Evolutionary conservation across 2,888 invertebrate species (phyloP).

Genomic region (Corythucha ciliata): DNA sequence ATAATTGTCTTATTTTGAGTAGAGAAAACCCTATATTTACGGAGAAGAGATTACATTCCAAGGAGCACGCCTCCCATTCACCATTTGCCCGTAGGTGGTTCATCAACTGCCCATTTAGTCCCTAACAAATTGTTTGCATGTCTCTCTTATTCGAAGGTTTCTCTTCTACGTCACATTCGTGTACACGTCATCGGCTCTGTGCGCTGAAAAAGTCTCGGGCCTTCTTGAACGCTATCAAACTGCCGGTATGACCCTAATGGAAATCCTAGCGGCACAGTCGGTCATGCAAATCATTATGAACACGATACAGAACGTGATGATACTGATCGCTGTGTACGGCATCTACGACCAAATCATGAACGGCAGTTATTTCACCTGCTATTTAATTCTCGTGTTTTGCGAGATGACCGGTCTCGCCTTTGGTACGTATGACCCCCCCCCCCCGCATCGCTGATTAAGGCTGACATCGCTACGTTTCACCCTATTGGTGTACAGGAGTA

Average conservation of each 20-base stretch:
- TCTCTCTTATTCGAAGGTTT: constrained; percentile 17
- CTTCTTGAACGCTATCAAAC: constrained; percentile 23
- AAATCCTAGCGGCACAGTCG: constrained; percentile 11
- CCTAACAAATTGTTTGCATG: too few species aligned
- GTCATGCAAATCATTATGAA: constrained; percentile 18
- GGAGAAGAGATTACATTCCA: constrained; percentile 9
- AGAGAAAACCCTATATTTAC: constrained; percentile 1
- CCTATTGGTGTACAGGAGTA: too few species aligned
- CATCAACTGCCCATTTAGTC: too few species aligned
- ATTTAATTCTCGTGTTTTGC: constrained; percentile 14
- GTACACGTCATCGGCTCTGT: constrained; percentile 18
- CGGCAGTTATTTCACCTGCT: constrained; percentile 2
- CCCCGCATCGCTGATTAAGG: background rate
- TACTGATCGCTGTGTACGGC: constrained; percentile 9
- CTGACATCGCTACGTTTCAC: too few species aligned
- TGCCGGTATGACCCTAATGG: constrained; percentile 11
- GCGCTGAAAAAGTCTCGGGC: constrained; percentile 14
- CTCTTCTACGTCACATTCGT: constrained; percentile 22
- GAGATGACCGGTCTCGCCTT: constrained; percentile 17
- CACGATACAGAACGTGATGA: constrained; percentile 10
- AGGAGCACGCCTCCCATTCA: constrained; percentile 3
- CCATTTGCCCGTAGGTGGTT: constrained; percentile 12
- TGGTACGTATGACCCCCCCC: background rate
- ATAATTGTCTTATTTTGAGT: background rate
- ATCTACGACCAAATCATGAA: constrained; percentile 8